Evolutionary conservation across 1,140 invertebrate species (phyloP), one percentile per base, ranked within the genome.

Genomic region (Drosophila burlai): DNA sequence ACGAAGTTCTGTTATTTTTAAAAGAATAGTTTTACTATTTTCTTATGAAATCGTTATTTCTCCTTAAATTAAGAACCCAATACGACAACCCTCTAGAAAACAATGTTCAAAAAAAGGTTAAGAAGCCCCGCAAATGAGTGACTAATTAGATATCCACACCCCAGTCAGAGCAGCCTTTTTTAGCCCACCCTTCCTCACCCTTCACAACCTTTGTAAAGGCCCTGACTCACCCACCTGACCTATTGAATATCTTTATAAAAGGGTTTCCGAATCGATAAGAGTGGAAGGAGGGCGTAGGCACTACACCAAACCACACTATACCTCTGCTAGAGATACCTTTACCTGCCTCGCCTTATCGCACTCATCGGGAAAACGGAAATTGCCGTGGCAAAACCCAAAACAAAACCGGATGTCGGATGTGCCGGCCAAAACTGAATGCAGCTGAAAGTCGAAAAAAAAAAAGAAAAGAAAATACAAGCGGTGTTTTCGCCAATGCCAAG

Each of bases 71-170:
- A 10, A 13, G 31, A 40, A 29, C 31, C 3, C 1, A 24, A 18
- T 3, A 15, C 18, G 4, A 46, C 36, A 55, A 47, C 58, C 69
- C 16, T 24, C 15, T 40, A 15, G 24, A 38, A 6, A 36, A 36
- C 29, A 34, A 24, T 63, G 42, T 4, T 4, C 34, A 29, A 29
- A 61, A 77, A 54, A 62, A 67, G 31, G 62, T 31, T 11, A 64
- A 61, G 60, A 71, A 62, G 50, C 74, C 66, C 49, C 18, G 15
- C 49, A 69, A 78, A 40, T 62, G 64, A 55, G 21, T 61, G 42
- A 78, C 75, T 78, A 78, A 78, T 78, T 78, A 78, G 75, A 77
- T 78, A 69, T 78, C 38, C 38, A 57, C 72, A 78, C 75, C 64
- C 58, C 29, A 15, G 57, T 55, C 52, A 43, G 9, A 29, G 38